Conservation (phyloP, 1,140 invertebrate species). For the Pantala flavescens region DNA sequence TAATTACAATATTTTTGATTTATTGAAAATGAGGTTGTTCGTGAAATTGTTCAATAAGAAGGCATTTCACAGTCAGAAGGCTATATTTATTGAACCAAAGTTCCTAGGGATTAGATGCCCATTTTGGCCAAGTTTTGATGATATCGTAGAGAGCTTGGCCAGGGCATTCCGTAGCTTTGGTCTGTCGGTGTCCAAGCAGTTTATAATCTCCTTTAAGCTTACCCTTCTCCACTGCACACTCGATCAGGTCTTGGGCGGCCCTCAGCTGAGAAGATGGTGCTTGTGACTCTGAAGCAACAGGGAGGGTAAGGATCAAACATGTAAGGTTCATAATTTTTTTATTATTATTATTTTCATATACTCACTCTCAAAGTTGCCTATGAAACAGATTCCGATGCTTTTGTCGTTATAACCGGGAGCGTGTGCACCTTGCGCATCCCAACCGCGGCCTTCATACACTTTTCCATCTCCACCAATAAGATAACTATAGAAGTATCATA, state of each 20-base stretch:
- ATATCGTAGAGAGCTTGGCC: conserved; percentile 27
- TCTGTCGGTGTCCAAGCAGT: conserved; percentile 30
- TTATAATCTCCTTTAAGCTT: conserved; percentile 25
- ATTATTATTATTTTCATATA: too few relatives aligned
- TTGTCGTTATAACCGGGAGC: conserved; percentile 48
- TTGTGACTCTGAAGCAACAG: not conserved
- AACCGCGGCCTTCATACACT: conserved; percentile 53
- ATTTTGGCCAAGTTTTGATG: conserved; percentile 29
- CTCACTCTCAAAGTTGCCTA: conserved; percentile 50
- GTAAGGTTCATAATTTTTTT: too few relatives aligned
- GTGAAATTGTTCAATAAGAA: too few relatives aligned
- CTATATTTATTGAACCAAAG: too few relatives aligned
- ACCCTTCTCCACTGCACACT: conserved; percentile 25
- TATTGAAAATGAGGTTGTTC: too few relatives aligned
- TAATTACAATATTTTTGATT: too few relatives aligned
- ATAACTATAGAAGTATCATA: conserved; percentile 37
- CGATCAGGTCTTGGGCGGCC: conserved; percentile 27
- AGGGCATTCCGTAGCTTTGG: conserved; percentile 28
- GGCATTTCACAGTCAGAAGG: too few relatives aligned
- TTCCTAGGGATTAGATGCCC: conserved; percentile 10
- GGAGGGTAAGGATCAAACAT: too few relatives aligned
- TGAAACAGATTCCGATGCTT: conserved; percentile 54
- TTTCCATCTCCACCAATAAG: conserved; percentile 51
- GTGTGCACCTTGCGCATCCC: conserved; percentile 45
- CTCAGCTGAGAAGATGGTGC: conserved; percentile 24